Base-by-base conservation (phyloP, 2,113 vertebrate species). In the Barnardius zonarius region DNA sequence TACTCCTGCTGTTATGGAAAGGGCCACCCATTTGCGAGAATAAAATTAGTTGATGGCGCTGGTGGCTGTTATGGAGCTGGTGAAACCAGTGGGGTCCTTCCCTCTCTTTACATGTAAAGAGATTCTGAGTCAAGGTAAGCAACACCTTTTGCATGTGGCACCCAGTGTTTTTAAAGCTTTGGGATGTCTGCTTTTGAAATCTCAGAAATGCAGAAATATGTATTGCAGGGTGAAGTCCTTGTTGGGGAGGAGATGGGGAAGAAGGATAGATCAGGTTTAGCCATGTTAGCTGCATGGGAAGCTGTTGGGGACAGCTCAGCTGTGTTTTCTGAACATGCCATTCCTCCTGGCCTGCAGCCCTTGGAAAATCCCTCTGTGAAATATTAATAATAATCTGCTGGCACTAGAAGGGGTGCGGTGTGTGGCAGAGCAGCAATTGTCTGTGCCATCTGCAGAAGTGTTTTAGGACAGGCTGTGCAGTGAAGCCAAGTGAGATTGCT, bases 251-350 rank as follows among this genome's bases (percentile, higher is more conserved):
- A 88, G 73, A 30, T 61, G 33, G 31, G 63, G 54, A 90, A 31
- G 46, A 25, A 27, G 13, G 19, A 27, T 44, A 49, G 59, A 39
- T 48, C 23, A 51, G 11, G 8, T 76, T 30, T 79, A 24, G 54
- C 83, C 48, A 11, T 20, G 43, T 55, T 78, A 55, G 39, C 69
- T 68, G 55, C 8, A 43, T 44, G 54, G 51, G 68, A 83, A 59
- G 68, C 41, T 83, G 64, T 3, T 1, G 1, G 52, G 67, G 28
- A 44, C 48, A 73, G 17, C 49, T 75, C 52, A 73, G 15, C 44
- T 68, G 39, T 7, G 2, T 89, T 84, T 87, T 87, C 80, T 19
- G 25, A 52, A 68, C 0, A 0, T 0, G 0, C 23, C 0, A 0
- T 59, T 83, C 9, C 68, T 92, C 48, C 67, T 92, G 90, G 83